Evolutionary conservation across 2,797 vertebrate species (phyloP).

Genomic region (Eutrigla gurnardus): DNA sequence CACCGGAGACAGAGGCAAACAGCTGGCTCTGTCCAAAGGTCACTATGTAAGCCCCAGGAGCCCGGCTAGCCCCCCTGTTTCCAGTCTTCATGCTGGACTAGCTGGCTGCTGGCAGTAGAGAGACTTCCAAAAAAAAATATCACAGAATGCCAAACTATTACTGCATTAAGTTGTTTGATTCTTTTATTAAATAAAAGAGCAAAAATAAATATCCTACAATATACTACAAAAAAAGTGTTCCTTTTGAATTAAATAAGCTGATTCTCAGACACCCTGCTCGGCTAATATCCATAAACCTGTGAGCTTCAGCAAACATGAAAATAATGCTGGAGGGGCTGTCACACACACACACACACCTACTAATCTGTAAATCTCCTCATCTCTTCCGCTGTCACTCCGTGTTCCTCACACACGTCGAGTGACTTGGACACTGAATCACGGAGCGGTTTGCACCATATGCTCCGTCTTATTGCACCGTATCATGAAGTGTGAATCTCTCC

Average conservation of each 20-base stretch:
- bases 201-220: not conserved
- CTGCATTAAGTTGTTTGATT: no score
- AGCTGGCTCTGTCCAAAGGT: not conserved
- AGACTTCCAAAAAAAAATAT: not conserved
- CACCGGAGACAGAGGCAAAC: not conserved
- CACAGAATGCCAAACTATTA: not conserved
- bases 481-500: conserved; percentile 6
- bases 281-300: conserved; percentile 41
- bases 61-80: not conserved
- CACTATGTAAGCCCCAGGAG: not conserved
- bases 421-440: conserved; percentile 15
- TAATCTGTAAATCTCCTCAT: conserved; percentile 47
- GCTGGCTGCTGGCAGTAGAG: not conserved
- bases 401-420: conserved; percentile 29
- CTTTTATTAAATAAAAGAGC: not conserved
- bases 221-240: not conserved
- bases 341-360: conserved; percentile 24
- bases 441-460: conserved; percentile 16
- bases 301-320: conserved; percentile 43
- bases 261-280: conserved; percentile 25
- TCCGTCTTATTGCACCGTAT: conserved; percentile 16
- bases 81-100: not conserved
- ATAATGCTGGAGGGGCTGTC: conserved; percentile 1
- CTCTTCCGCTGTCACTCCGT: conserved; percentile 30
- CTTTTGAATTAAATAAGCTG: conserved; percentile 16